These are phyloP conservation scores for Eumacrocentrus americanus DNA, from an alignment of 2,888 invertebrate genomes.

Conservation along the genomic window DNA sequence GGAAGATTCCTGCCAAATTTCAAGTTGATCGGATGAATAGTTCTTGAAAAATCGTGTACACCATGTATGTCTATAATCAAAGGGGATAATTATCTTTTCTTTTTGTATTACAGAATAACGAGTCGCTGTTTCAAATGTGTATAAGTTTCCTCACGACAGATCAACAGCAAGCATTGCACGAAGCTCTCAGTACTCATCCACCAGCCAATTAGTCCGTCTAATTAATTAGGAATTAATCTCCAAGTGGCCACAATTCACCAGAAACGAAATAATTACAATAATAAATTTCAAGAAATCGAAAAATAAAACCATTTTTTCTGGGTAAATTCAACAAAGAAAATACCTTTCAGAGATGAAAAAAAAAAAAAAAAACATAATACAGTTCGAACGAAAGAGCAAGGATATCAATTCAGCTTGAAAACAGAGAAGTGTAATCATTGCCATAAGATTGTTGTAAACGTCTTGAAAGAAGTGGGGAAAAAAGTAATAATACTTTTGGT, in stretches of 20 bases:
- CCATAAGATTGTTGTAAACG: background rate
- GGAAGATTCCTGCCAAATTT: too few relatives aligned
- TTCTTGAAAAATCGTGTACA: too few relatives aligned
- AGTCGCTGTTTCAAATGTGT: constrained; percentile 81
- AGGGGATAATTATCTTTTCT: constrained; percentile 4
- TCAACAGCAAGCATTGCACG: constrained; percentile 83
- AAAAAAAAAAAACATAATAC: background rate
- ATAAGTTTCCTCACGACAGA: constrained; percentile 77
- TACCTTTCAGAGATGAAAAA: background rate
- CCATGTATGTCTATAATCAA: too few relatives aligned
- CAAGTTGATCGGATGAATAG: too few relatives aligned
- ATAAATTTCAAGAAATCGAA: background rate
- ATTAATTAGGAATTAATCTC: constrained; percentile 17
- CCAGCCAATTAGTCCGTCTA: constrained; percentile 31
- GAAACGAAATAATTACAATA: background rate
- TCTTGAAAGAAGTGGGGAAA: background rate
- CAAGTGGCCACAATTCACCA: background rate
- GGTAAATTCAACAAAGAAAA: background rate
- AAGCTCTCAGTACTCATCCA: constrained; percentile 67
- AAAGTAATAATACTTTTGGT: background rate
- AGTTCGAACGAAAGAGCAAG: background rate
- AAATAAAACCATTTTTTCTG: background rate
- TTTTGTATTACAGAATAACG: constrained; percentile 69
- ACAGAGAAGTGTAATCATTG: background rate
- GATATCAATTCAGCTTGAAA: background rate